Percentiles rank a stretch among this genome's conserved stretches.
Conservation (phyloP, 2,888 invertebrate genomes). For the Drosophila borborema region DNA sequence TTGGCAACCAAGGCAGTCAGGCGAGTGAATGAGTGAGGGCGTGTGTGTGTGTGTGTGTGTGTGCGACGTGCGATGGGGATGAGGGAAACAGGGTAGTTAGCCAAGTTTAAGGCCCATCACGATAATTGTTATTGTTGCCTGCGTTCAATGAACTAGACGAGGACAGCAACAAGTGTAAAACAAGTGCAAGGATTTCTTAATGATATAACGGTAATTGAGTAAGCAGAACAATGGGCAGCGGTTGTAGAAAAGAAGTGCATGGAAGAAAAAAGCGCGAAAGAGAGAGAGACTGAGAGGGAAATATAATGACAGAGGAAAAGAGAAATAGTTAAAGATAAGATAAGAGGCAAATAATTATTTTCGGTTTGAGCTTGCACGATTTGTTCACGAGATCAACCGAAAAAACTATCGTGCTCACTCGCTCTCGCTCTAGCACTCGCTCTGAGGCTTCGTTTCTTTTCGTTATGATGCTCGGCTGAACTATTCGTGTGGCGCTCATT, state of each 20-base stretch:
- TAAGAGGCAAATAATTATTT: neutral
- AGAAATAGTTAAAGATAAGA: neutral
- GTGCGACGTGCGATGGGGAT: neutral
- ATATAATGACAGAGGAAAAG: neutral
- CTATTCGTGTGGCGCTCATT: too few species aligned
- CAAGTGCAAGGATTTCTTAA: conserved; percentile 37
- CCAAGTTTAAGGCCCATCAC: conserved; percentile 55
- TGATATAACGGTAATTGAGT: conserved; percentile 27
- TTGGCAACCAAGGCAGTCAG: conserved; percentile 53
- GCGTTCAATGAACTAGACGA: conserved; percentile 62
- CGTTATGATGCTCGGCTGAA: too few species aligned
- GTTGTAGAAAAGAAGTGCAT: neutral
- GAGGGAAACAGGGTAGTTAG: conserved; percentile 6
- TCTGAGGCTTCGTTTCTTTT: too few species aligned
- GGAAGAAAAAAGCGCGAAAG: neutral
- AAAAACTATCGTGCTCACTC: too few species aligned
- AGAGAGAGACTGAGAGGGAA: neutral
- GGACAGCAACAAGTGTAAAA: conserved; percentile 53
- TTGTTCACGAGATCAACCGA: too few species aligned
- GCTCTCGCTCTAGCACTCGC: too few species aligned
- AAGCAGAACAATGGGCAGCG: neutral
- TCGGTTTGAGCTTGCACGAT: too few species aligned
- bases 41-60: neutral
- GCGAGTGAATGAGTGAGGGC: neutral
- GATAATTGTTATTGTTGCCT: conserved; percentile 46